Conservation (phyloP, 1,140 invertebrate species). For the Meloidogyne chitwoodi region DNA sequence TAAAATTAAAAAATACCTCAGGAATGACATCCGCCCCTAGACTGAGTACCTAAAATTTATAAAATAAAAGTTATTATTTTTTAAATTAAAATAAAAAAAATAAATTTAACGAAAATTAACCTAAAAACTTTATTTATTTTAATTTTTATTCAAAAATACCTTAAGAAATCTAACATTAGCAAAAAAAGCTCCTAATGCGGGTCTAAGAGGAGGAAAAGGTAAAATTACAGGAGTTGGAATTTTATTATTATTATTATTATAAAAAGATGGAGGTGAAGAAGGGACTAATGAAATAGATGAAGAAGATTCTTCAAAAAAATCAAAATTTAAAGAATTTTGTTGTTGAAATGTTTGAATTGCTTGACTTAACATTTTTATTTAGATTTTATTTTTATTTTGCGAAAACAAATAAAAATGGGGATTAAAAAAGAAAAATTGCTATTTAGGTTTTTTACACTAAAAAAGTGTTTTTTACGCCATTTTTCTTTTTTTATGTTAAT, state of each 20-base stretch:
- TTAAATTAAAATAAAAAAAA: neutral
- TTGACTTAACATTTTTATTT: neutral
- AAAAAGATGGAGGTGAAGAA: neutral
- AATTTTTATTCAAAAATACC: neutral
- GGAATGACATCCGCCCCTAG: neutral
- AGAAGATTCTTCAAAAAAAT: neutral
- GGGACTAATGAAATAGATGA: neutral
- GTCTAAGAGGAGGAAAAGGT: neutral
- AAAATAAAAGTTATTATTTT: neutral
- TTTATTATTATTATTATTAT: neutral
- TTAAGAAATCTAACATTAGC: slow-evolving; percentile 5
- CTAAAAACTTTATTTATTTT: neutral
- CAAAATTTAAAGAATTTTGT: neutral
- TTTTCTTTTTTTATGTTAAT: neutral
- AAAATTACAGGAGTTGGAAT: neutral
- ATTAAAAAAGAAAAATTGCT: neutral
- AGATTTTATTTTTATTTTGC: neutral
- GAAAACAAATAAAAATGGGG: neutral
- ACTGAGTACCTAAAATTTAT: neutral
- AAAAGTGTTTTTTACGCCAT: neutral
- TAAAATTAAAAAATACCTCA: neutral
- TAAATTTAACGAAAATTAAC: neutral
- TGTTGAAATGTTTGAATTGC: slow-evolving; percentile 1
- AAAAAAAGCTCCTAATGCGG: slow-evolving; percentile 11
- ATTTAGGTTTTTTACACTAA: neutral